Evolutionary conservation across 2,888 invertebrate species (phyloP).

Genomic region (Caenorhabditis uteleia): DNA sequence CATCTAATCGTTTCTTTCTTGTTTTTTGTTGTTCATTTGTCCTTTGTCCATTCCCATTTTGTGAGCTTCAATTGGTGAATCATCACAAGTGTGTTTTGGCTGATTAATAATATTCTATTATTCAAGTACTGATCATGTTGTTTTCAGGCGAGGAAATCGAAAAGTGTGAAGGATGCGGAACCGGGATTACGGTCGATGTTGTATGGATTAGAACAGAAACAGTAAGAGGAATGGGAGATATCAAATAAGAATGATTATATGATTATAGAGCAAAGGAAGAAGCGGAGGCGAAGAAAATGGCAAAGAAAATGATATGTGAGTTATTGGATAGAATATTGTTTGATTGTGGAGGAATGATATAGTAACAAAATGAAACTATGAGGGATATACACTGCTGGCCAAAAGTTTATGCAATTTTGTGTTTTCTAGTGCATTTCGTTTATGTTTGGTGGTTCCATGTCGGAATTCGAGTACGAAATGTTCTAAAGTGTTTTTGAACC

Average conservation of each 20-base stretch:
- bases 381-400: not conserved
- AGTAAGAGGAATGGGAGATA: slow-evolving; percentile 29
- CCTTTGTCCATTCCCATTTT: too few species aligned
- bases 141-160: slow-evolving; percentile 42
- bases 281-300: slow-evolving; percentile 43
- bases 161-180: slow-evolving; percentile 39
- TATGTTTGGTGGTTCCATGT: too few species aligned
- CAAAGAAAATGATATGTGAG: slow-evolving; percentile 52
- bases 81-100: not conserved
- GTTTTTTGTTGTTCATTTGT: slow-evolving; percentile 1
- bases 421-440: too few species aligned
- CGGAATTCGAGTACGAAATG: too few species aligned
- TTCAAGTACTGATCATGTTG: not conserved
- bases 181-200: slow-evolving; percentile 63
- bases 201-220: slow-evolving; percentile 57
- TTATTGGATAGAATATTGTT: slow-evolving; percentile 8
- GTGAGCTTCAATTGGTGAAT: too few species aligned
- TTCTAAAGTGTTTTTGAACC: too few species aligned
- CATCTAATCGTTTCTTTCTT: slow-evolving; percentile 4
- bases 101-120: not conserved
- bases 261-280: slow-evolving; percentile 49
- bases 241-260: not conserved
- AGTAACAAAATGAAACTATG: not conserved
- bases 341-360: not conserved
- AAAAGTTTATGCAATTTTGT: too few species aligned